These are phyloP conservation scores for Lineus longissimus DNA, from an alignment of 1,140 invertebrate genomes.

Conservation along the genomic window DNA sequence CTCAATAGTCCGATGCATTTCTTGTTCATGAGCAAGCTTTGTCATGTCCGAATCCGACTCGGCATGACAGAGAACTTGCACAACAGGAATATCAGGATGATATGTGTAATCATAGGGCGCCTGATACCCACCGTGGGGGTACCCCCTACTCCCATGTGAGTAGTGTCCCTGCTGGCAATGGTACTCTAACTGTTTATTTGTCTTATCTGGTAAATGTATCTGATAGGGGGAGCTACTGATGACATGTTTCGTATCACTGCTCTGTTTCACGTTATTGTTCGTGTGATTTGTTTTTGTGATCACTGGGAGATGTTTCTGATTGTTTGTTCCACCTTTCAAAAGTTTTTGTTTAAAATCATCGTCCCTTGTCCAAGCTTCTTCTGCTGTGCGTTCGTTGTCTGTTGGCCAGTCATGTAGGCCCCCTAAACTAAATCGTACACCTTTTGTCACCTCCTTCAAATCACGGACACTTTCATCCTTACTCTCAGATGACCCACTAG, in stretches of 20 bases:
- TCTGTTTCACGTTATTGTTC: no score
- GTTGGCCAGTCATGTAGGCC: background rate
- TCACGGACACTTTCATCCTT: background rate
- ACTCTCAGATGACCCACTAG: background rate
- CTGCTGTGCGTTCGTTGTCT: background rate
- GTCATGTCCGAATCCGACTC: slow-evolving; percentile 23
- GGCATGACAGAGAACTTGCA: slow-evolving; percentile 20
- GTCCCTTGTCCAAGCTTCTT: background rate
- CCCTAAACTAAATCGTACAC: background rate
- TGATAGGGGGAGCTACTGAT: background rate
- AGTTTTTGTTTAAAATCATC: background rate
- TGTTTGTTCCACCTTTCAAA: no score
- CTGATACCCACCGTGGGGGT: slow-evolving; percentile 35
- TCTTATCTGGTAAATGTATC: slow-evolving; percentile 30
- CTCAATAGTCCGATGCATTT: slow-evolving; percentile 30
- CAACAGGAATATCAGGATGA: no score
- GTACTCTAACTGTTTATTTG: slow-evolving; percentile 33
- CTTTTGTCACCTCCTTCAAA: background rate
- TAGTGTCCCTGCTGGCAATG: slow-evolving; percentile 31
- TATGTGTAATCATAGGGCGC: slow-evolving; percentile 14
- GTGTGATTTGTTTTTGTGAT: no score
- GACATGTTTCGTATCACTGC: no score
- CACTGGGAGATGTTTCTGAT: no score
- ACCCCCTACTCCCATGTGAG: slow-evolving; percentile 33
- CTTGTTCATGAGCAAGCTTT: slow-evolving; percentile 16